Evolutionary conservation across 2,113 vertebrate genomes (phyloP), one percentile per base, ranked within the genome.

Genomic region (Pollimyrus isidori): DNA sequence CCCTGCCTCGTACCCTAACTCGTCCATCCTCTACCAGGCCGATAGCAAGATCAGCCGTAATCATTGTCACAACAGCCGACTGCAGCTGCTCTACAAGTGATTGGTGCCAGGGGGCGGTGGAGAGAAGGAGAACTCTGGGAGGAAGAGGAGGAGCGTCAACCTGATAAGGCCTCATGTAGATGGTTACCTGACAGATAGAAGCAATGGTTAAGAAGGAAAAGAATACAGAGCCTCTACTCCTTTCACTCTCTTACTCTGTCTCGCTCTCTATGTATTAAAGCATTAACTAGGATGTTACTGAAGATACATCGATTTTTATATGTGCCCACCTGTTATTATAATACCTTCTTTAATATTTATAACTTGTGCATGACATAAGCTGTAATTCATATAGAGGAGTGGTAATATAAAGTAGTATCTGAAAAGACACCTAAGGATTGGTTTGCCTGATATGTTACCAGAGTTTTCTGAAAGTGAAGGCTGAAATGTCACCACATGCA

Each of bases 51-150:
- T 98, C 92, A 96, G 94, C 56, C 96, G 96, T 89, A 97, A 96
- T 94, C 97, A 97, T 94, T 98, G 98, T 93, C 97, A 98, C 88
- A 96, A 97, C 89, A 97, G 97, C 94, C 96, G 97, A 42, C 97
- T 98, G 90, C 98, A 97, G 17, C 95, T 98, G 90, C 96, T 98
- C 86, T 98, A 98, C 89, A 98, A 98, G 92, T 97, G 96, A 97
- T 62, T 4, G 91, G 50, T 35, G 35, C 35, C 35, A 1, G 35
- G 50, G 65, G 83, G 45, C 26, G 88, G 76, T 15, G 58, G 56
- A 15, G 35, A 21, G 56, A 21, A 46, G 62, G 48, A 87, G 83
- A 26, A 42, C 42, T 56, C 21, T 9, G 46, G 30, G 45, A 69
- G 80, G 82, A 49, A 10, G 48, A 49, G 48, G 23, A 69, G 52